phyloP scores from a whole-genome alignment of 2,888 invertebrate genomes.

The Hypena proboscidalis region DNA sequence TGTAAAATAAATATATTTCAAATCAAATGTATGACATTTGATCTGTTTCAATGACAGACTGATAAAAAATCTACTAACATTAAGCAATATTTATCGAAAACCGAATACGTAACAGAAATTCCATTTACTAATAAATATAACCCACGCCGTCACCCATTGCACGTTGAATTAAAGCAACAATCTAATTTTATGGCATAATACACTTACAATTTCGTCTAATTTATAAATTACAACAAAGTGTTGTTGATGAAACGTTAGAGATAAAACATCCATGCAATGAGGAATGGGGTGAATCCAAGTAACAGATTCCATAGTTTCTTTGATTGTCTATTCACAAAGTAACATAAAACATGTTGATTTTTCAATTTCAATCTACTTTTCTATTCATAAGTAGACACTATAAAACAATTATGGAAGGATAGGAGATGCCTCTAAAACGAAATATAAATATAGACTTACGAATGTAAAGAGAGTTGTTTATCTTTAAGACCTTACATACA shows the following conservation, averaged over 20 bases:
- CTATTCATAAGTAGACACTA: slow-evolving; percentile 76
- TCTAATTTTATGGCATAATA: slow-evolving; percentile 40
- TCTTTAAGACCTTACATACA: slow-evolving; percentile 79
- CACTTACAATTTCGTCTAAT: slow-evolving; percentile 29
- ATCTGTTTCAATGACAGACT: slow-evolving; percentile 80
- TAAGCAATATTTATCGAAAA: slow-evolving; percentile 83
- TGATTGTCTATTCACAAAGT: slow-evolving; percentile 73
- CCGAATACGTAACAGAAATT: slow-evolving; percentile 80
- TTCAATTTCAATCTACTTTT: slow-evolving; percentile 70
- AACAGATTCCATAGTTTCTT: slow-evolving; percentile 76
- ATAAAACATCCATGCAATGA: slow-evolving; percentile 60
- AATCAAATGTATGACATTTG: slow-evolving; percentile 86
- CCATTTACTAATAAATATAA: slow-evolving; percentile 73
- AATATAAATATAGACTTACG: slow-evolving; percentile 83
- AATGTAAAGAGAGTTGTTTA: slow-evolving; percentile 83
- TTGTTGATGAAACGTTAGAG: slow-evolving; percentile 34
- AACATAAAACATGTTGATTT: slow-evolving; percentile 74
- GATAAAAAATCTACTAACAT: slow-evolving; percentile 85
- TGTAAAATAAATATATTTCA: slow-evolving; percentile 85
- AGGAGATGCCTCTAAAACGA: slow-evolving; percentile 74
- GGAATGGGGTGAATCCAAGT: slow-evolving; percentile 57
- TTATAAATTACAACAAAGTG: slow-evolving; percentile 24
- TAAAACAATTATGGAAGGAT: slow-evolving; percentile 82
- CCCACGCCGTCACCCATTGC: slow-evolving; percentile 63
- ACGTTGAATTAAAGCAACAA: slow-evolving; percentile 50